Percentiles rank a stretch among this genome's conserved stretches.
phyloP scores from a whole-genome alignment of 2,797 vertebrate species.

The Huso huso region DNA sequence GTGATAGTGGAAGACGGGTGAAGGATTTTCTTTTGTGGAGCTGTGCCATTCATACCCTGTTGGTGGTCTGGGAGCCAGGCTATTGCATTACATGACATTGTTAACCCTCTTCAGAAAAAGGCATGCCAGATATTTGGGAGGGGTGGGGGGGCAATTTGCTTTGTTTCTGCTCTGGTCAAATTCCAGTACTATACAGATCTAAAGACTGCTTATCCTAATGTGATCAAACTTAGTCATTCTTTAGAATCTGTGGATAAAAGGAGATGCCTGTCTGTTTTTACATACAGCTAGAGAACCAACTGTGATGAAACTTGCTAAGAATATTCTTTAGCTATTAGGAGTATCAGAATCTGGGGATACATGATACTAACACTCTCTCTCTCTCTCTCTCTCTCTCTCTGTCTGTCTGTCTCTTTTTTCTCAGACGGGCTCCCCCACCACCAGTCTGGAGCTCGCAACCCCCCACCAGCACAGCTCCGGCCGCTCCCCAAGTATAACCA shows the following conservation, averaged over 20 bases:
- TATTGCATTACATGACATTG: too few species aligned
- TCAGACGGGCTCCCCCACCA: constrained; percentile 18
- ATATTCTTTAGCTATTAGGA: constrained; percentile 1
- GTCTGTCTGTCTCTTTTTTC: background rate
- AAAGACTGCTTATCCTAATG: too few species aligned
- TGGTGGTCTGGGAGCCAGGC: too few species aligned
- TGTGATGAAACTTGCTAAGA: background rate
- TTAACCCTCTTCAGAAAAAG: too few species aligned
- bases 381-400: constrained; percentile 13
- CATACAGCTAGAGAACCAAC: constrained; percentile 17
- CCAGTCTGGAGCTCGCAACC: constrained; percentile 7
- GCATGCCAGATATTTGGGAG: too few species aligned
- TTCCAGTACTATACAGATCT: too few species aligned
- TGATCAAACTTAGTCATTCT: background rate
- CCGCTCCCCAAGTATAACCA: constrained; percentile 8
- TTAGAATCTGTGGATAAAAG: background rate
- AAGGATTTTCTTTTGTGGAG: too few species aligned
- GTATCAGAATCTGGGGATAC: constrained; percentile 14
- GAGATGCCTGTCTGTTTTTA: constrained; percentile 5
- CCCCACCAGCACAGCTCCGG: background rate
- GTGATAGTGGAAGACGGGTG: too few species aligned
- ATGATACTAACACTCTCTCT: constrained; percentile 29
- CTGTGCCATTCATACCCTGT: too few species aligned
- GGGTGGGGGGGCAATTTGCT: too few species aligned
- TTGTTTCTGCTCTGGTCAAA: too few species aligned